Percentiles rank a stretch among this genome's conserved stretches.
These are phyloP conservation scores for Beroe forskalii DNA, from an alignment of 37 sponge, comb jelly and placozoan species.

Conservation along the genomic window DNA sequence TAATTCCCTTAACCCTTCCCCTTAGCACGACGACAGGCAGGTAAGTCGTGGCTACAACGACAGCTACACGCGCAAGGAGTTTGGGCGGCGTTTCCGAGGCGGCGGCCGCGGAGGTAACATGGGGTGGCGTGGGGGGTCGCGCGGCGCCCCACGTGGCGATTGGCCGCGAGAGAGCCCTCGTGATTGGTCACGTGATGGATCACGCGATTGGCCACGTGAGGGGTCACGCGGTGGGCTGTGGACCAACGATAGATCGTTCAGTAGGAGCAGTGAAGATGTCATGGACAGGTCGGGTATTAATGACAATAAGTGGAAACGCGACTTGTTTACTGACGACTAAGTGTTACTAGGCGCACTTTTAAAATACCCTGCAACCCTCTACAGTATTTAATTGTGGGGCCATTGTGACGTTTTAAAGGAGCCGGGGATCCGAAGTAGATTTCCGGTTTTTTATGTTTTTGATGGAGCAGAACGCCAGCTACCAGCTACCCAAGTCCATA, in stretches of 20 bases:
- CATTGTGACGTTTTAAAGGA: too few species aligned
- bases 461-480: too few species aligned
- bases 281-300: slow-evolving; percentile 51
- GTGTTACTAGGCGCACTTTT: too few species aligned
- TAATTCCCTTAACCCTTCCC: too few species aligned
- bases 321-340: slow-evolving; percentile 14
- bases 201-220: background rate
- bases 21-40: slow-evolving; percentile 37
- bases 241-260: slow-evolving; percentile 25
- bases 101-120: background rate
- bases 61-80: slow-evolving; percentile 36
- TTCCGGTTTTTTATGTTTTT: too few species aligned
- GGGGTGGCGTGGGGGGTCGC: background rate
- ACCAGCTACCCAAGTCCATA: too few species aligned
- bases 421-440: too few species aligned
- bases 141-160: background rate
- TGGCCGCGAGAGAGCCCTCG: too few species aligned
- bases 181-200: background rate
- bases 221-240: slow-evolving; percentile 28
- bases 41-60: slow-evolving; percentile 16
- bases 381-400: too few species aligned
- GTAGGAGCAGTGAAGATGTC: background rate
- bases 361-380: too few species aligned
- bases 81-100: background rate
- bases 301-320: slow-evolving; percentile 55